Conservation (phyloP, 1,140 invertebrate species). For the Ectropis grisescens region DNA sequence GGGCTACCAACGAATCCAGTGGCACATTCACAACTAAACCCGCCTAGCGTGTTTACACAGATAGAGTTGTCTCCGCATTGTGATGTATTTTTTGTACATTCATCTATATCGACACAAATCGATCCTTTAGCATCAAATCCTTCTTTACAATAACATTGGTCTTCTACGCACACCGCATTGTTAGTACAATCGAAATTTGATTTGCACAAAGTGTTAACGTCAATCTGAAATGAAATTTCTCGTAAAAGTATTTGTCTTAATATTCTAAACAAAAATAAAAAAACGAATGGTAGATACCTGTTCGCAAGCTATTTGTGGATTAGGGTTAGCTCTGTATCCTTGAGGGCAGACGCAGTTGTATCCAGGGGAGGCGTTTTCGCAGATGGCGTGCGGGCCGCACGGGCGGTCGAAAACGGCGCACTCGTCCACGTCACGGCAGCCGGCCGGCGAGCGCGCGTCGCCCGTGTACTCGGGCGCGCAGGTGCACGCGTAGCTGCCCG, state of each 20-base stretch:
- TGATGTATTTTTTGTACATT: conserved; percentile 78
- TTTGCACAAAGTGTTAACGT: conserved; percentile 88
- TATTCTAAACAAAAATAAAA: no score
- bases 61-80: conserved; percentile 84
- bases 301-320: conserved; percentile 87
- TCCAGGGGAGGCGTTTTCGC: conserved; percentile 88
- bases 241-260: no score
- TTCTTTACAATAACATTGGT: conserved; percentile 91
- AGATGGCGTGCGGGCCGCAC: conserved; percentile 89
- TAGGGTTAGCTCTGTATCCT: conserved; percentile 87
- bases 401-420: conserved; percentile 84
- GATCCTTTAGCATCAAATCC: conserved; percentile 87
- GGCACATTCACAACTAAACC: conserved; percentile 90
- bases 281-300: conserved; percentile 75
- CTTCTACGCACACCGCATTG: conserved; percentile 90
- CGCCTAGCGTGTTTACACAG: conserved; percentile 88
- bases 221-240: conserved; percentile 73
- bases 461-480: conserved; percentile 89
- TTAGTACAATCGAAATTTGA: conserved; percentile 93
- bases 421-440: conserved; percentile 93
- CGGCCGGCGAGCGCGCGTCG: conserved; percentile 78
- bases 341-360: conserved; percentile 91
- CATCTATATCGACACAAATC: conserved; percentile 85
- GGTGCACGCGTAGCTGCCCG: conserved; percentile 87
- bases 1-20: conserved; percentile 87